Percentiles rank a stretch among this genome's conserved stretches.
Evolutionary conservation across 1,140 invertebrate genomes (phyloP).

Genomic region (Stegodyphus dumicola): DNA sequence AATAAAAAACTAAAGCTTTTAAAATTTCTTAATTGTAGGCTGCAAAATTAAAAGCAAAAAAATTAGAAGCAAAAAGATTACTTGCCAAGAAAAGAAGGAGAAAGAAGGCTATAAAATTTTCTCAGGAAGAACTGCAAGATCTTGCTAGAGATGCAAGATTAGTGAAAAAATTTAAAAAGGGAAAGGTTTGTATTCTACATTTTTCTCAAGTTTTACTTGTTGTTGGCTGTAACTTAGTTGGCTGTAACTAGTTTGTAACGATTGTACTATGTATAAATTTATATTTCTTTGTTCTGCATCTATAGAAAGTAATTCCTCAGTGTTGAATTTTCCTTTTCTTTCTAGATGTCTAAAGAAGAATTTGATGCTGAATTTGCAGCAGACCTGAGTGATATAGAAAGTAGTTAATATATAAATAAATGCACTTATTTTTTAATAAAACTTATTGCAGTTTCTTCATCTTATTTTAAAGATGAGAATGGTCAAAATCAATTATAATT

Average conservation of each 20-base stretch:
- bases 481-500: too few species aligned
- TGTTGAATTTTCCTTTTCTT: background rate
- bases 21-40: too few species aligned
- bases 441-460: background rate
- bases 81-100: slow-evolving; percentile 70
- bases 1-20: too few species aligned
- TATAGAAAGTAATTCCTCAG: too few species aligned
- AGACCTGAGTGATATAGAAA: background rate
- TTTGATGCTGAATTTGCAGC: slow-evolving; percentile 44
- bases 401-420: slow-evolving; percentile 21
- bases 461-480: background rate
- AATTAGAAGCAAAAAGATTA: slow-evolving; percentile 70
- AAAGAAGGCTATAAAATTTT: slow-evolving; percentile 70
- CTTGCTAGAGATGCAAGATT: slow-evolving; percentile 83
- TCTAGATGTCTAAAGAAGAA: slow-evolving; percentile 47
- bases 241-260: background rate
- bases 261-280: background rate
- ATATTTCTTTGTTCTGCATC: background rate
- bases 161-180: slow-evolving; percentile 89
- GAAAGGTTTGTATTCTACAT: slow-evolving; percentile 73
- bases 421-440: background rate
- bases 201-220: background rate
- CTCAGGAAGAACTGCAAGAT: slow-evolving; percentile 84
- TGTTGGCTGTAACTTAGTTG: background rate
- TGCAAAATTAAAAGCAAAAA: slow-evolving; percentile 66